A percentile compares a stretch with the other conserved stretches of the same genome.
Evolutionary conservation across 2,888 invertebrate genomes (phyloP).

Genomic region (Hyposoter dolosus): DNA sequence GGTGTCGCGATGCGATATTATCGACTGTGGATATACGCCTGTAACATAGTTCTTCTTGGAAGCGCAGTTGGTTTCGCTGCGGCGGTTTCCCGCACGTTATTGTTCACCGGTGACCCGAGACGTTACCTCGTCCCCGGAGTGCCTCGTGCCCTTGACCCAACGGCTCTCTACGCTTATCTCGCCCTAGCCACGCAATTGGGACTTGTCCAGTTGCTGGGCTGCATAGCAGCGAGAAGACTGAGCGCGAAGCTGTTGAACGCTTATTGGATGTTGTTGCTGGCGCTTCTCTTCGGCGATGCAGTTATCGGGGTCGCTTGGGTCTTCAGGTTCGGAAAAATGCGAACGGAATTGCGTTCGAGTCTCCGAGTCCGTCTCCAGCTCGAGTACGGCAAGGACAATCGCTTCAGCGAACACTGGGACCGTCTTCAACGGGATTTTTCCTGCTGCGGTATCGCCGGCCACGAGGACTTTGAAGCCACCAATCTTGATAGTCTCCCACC

Average conservation of each 20-base stretch:
- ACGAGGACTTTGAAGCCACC: slow-evolving; percentile 80
- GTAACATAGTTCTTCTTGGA: slow-evolving; percentile 94
- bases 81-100: slow-evolving; percentile 90
- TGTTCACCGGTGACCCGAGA: slow-evolving; percentile 88
- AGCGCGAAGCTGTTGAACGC: slow-evolving; percentile 93
- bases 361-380: slow-evolving; percentile 87
- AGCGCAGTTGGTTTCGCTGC: slow-evolving; percentile 93
- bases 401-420: slow-evolving; percentile 92
- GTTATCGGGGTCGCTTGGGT: slow-evolving; percentile 95
- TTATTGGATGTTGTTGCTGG: slow-evolving; percentile 93
- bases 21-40: slow-evolving; percentile 96
- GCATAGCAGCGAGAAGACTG: slow-evolving; percentile 92
- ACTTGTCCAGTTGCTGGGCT: slow-evolving; percentile 91
- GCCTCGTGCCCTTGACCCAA: slow-evolving; percentile 90
- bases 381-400: slow-evolving; percentile 90
- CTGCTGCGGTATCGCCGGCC: slow-evolving; percentile 92
- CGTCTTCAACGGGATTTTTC: slow-evolving; percentile 90
- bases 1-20: slow-evolving; percentile 92
- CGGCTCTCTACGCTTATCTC: slow-evolving; percentile 93
- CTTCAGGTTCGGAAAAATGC: slow-evolving; percentile 91
- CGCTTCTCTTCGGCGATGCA: slow-evolving; percentile 93
- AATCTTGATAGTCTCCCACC: slow-evolving; percentile 77
- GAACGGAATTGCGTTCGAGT: slow-evolving; percentile 90
- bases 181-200: slow-evolving; percentile 91
- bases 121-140: slow-evolving; percentile 91